Evolutionary conservation across 1,140 invertebrate species (phyloP).

Genomic region (Muscidifurax raptorellus): DNA sequence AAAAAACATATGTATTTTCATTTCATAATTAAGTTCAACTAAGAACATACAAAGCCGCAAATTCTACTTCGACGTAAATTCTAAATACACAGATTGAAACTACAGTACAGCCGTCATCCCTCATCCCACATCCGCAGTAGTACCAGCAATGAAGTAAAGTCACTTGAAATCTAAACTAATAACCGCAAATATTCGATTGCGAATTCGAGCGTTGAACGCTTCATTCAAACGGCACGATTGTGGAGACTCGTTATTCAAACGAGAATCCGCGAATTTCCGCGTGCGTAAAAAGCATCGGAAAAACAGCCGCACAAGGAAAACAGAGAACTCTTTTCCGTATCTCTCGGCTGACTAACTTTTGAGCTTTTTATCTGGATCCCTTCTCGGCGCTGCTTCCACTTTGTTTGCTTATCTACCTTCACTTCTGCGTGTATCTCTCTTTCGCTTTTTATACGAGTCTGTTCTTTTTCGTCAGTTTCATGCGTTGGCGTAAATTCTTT

Average conservation of each 20-base stretch:
- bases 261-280: not conserved
- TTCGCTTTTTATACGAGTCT: not conserved
- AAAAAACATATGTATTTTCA: no score
- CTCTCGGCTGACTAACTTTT: not conserved
- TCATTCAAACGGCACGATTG: not conserved
- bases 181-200: not conserved
- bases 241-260: not conserved
- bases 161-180: not conserved
- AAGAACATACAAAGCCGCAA: no score
- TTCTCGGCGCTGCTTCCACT: not conserved
- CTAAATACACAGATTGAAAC: no score
- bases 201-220: not conserved
- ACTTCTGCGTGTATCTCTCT: not conserved
- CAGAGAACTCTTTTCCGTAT: not conserved
- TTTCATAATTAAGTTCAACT: no score
- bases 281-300: no score
- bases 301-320: not conserved
- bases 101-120: no score
- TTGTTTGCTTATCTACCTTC: not conserved
- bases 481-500: not conserved
- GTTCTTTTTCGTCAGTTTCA: not conserved
- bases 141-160: not conserved
- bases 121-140: no score
- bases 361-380: not conserved
- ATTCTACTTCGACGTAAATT: no score